Evolutionary conservation across 2,888 invertebrate species (phyloP).

Genomic region (Lithophane leautieri): DNA sequence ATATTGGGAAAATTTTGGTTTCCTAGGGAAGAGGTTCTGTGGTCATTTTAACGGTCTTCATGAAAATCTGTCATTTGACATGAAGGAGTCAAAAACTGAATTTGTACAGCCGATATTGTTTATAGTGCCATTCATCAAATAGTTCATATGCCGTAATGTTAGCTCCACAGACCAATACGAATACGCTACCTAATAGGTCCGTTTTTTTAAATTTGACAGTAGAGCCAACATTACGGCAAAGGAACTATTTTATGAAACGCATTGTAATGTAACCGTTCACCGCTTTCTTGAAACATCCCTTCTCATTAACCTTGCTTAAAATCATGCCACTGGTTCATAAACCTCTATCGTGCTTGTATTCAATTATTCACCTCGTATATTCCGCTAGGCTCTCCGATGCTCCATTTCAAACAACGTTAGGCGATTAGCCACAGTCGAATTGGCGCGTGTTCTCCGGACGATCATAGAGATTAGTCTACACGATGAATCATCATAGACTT

Average conservation of each 20-base stretch:
- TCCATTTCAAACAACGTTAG: slow-evolving; percentile 51
- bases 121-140: too few species aligned
- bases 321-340: slow-evolving; percentile 22
- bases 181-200: too few species aligned
- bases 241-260: too few species aligned
- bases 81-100: neutral
- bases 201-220: too few species aligned
- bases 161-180: too few species aligned
- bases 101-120: neutral
- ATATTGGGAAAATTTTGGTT: neutral
- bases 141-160: too few species aligned
- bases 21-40: too few species aligned
- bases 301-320: slow-evolving; percentile 13
- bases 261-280: neutral
- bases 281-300: neutral
- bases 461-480: slow-evolving; percentile 53
- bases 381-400: slow-evolving; percentile 22
- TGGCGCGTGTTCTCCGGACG: slow-evolving; percentile 56
- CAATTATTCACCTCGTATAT: slow-evolving; percentile 41
- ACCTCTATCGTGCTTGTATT: slow-evolving; percentile 31
- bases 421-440: slow-evolving; percentile 54
- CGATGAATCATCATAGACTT: slow-evolving; percentile 53
- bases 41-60: neutral
- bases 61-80: neutral
- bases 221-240: too few species aligned